Conservation (phyloP, 2,797 vertebrate genomes). For the Chelmon rostratus region DNA sequence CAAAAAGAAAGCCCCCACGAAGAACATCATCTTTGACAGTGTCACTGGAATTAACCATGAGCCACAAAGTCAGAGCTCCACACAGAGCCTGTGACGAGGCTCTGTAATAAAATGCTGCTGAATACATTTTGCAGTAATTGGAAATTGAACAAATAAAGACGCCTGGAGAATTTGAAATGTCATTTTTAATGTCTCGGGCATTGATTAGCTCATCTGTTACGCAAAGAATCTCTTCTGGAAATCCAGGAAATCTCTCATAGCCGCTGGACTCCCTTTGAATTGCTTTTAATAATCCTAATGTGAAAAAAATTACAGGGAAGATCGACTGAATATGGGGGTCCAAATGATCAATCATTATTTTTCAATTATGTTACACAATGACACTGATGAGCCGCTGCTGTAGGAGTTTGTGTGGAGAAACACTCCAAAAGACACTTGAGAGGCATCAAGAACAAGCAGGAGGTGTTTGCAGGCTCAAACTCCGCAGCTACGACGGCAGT, state of each 20-base stretch:
- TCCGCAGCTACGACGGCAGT: neutral
- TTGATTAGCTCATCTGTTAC: conserved; percentile 46
- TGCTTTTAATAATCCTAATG: conserved; percentile 33
- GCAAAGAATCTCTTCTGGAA: neutral
- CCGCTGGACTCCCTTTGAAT: conserved; percentile 6
- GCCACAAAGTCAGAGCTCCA: neutral
- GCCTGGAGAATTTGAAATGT: conserved; percentile 25
- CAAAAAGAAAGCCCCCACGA: neutral
- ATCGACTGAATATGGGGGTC: conserved; percentile 5
- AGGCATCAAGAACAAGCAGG: neutral
- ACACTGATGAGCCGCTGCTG: neutral
- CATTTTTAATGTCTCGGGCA: conserved; percentile 34
- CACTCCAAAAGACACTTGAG: neutral
- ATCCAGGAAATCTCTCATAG: neutral
- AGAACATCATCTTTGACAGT: neutral
- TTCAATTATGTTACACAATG: neutral
- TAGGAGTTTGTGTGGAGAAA: neutral
- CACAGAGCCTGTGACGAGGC: conserved; percentile 7
- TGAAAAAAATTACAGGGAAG: conserved; percentile 8
- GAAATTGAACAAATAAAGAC: conserved; percentile 35
- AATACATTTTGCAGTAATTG: conserved; percentile 24
- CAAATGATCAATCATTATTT: neutral
- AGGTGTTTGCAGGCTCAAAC: neutral
- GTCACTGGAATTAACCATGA: neutral
- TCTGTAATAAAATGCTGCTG: conserved; percentile 30